phyloP scores from a whole-genome alignment of 2,888 invertebrate species.

The Drosophila mercatorum region DNA sequence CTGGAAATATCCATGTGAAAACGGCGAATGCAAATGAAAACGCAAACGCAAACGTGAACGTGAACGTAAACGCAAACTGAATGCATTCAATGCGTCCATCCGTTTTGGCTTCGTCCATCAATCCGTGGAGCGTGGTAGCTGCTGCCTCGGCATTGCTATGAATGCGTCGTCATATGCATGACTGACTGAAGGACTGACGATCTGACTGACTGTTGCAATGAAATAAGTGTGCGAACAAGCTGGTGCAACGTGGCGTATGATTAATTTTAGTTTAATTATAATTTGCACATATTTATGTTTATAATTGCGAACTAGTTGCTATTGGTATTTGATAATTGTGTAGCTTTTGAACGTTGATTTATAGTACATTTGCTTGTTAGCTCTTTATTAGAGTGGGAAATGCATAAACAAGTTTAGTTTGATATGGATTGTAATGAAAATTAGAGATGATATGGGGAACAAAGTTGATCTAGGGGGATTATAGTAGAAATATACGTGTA shows the following conservation, averaged over 20 bases:
- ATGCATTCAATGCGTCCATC: slow-evolving; percentile 49
- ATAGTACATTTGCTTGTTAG: too few species aligned
- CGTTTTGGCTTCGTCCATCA: slow-evolving; percentile 32
- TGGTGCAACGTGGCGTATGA: slow-evolving; percentile 49
- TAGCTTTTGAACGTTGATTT: too few species aligned
- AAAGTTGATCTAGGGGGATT: too few species aligned
- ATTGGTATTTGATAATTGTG: background rate
- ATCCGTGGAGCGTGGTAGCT: slow-evolving; percentile 6
- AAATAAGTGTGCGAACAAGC: background rate
- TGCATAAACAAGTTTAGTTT: background rate
- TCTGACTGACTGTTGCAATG: slow-evolving; percentile 16
- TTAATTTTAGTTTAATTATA: slow-evolving; percentile 46
- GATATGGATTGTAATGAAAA: background rate
- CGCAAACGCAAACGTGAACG: slow-evolving; percentile 7
- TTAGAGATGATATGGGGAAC: background rate
- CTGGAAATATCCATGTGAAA: slow-evolving; percentile 24
- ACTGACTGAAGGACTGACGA: slow-evolving; percentile 31
- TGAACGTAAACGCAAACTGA: slow-evolving; percentile 22
- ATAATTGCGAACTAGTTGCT: background rate
- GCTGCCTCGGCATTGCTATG: slow-evolving; percentile 22
- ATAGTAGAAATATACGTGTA: too few species aligned
- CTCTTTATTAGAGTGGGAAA: background rate
- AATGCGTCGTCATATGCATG: slow-evolving; percentile 57
- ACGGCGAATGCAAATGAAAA: slow-evolving; percentile 15
- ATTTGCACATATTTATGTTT: slow-evolving; percentile 6